Evolutionary conservation across 2,113 vertebrate species (phyloP), one percentile per base, ranked within the genome.

Genomic region (Pomatostomus ruficeps): DNA sequence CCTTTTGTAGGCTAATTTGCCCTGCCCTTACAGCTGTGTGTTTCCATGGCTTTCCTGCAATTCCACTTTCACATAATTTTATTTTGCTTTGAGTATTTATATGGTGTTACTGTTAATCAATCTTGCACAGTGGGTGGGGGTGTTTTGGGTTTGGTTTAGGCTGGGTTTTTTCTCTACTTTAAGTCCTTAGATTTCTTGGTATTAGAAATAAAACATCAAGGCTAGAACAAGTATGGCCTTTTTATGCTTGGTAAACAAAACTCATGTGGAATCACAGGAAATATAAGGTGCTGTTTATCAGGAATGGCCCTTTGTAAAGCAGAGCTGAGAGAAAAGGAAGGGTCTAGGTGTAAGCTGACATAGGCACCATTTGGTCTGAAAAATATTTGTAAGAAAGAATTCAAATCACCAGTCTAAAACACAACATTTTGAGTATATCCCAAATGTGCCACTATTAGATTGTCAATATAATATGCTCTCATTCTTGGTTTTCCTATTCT

Each of bases 141-240:
- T 26, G 9, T 1, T 52, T 14, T 31, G 5, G 7, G 4, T 55
- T 42, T 17, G 7, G 5, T 49, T 67, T 40, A 11, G 2, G 1
- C 19, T 40, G 14, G n/a, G 24, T 21, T 72, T 71, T 62, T 13
- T 13, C 42, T 76, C 28, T 25, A 12, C 9, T 29, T 51, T 40
- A 42, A 45, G 14, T n/a, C 13, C n/a, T 77, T 36, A 51, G 4
- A 46, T 49, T 68, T 68, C 8, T 51, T 55, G 14, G 4, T 40
- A 42, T 49, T 72, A 76, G 16, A 80, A 87, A 80, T 49, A 58
- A 85, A 63, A 57, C 2, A 51, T 31, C 14, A 65, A 61, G 26
- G 38, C 24, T 45, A 16, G 31, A 74, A 70, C 1, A 70, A 33
- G 61, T 42, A 24, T 6, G 9, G 7, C 2, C 9, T 55, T 67